Percentiles rank a stretch among this genome's conserved stretches.
These are phyloP conservation scores for Drosophila ogumai DNA, from an alignment of 1,140 invertebrate species.

Conservation along the genomic window DNA sequence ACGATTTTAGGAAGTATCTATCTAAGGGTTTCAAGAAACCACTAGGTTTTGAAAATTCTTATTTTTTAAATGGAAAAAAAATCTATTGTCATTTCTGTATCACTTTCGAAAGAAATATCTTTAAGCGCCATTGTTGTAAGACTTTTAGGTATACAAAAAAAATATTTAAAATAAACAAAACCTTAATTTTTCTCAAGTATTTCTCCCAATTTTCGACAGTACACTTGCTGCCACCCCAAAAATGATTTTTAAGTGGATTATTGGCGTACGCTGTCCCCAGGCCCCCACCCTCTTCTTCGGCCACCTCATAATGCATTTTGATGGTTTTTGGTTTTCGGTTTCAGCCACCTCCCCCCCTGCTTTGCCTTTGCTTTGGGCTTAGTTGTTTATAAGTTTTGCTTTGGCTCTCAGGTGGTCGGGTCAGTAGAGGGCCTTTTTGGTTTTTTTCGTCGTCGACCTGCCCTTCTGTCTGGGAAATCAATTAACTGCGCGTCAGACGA, in stretches of 20 bases:
- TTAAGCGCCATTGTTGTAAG: no score
- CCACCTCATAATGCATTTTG: conserved; percentile 39
- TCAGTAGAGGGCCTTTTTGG: conserved; percentile 4
- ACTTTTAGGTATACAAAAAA: neutral
- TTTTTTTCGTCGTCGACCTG: conserved; percentile 10
- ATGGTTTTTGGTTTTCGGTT: conserved; percentile 53
- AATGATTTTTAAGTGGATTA: conserved; percentile 76
- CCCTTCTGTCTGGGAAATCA: conserved; percentile 65
- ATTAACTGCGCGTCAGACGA: conserved; percentile 71
- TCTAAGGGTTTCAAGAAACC: neutral
- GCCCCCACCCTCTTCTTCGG: neutral
- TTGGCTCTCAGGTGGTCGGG: conserved; percentile 7
- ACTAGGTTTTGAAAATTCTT: no score
- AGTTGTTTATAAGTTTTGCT: conserved; percentile 5
- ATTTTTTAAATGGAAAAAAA: neutral
- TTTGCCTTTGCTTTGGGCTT: conserved; percentile 9
- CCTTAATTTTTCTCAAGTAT: neutral
- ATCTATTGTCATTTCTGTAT: neutral
- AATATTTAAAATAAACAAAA: neutral
- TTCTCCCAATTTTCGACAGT: neutral
- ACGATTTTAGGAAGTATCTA: neutral
- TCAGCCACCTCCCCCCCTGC: neutral
- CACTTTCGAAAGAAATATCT: no score
- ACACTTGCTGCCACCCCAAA: conserved; percentile 7
- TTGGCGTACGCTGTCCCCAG: conserved; percentile 45